Evolutionary conservation across 2,797 vertebrate genomes (phyloP), one percentile per base, ranked within the genome.

Genomic region (Cuculus canorus): DNA sequence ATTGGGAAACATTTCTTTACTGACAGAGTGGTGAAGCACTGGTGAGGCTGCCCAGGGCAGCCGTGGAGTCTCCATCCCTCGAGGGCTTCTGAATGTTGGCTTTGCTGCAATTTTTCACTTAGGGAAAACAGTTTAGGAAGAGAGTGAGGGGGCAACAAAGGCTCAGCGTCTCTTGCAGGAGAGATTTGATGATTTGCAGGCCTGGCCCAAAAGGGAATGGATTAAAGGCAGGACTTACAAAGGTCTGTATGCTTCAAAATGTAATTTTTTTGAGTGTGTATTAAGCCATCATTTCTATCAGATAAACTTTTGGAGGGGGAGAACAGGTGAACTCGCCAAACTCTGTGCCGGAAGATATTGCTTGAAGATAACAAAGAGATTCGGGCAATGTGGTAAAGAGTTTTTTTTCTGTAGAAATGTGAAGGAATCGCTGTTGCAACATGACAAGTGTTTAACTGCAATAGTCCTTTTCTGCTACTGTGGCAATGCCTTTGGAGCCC

Each of bases 401-500:
- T 23, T 82, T 72, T 82, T 72, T 17, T 84, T 82, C 30, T 64
- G 28, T 37, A 7, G 8, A 13, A 70, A 19, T 15, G n/a, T 16
- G 19, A 50, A 45, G 61, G 30, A 83, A 60, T 39, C 6, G 2
- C 35, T 39, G 30, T 48, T 3, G 5, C 45, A 81, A 47, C 60
- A 48, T 24, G 33, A 15, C 17, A 16, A 27, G 43, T 17, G 28
- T 68, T 63, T 39, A 33, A 35, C 33, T 61, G 76, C 22, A 70
- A 9, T 19, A 47, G 45, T 16, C 8, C 43, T 60, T 9, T 12
- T 16, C 70, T 43, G 41, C 32, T 22, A 41, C 41, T 9, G 15
- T 18, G 32, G 57, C 0, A 12, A 13, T 77, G 68, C 59, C 60
- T 72, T 30, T 0, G 0, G 78, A 70, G 61, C 76, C 41, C 53